Evolutionary conservation across 2,797 vertebrate genomes (phyloP).

Genomic region (Erpetoichthys calabaricus): DNA sequence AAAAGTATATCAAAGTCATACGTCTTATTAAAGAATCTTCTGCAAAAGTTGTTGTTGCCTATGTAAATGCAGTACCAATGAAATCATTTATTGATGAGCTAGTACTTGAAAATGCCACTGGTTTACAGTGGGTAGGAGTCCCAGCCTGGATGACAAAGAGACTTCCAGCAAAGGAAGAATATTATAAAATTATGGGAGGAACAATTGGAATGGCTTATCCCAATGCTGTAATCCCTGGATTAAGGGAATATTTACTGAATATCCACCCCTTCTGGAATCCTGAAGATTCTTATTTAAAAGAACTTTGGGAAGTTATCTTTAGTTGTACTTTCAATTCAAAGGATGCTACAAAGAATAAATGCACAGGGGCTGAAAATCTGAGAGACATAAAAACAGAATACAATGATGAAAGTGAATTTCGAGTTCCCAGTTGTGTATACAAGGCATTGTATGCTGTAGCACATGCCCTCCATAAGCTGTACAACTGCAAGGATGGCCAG

Average conservation of each 20-base stretch:
- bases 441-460: slow-evolving; percentile 6
- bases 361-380: background rate
- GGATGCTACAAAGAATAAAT: background rate
- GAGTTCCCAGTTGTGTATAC: background rate
- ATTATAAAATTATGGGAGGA: background rate
- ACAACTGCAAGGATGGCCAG: background rate
- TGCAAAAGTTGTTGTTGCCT: slow-evolving; percentile 3
- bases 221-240: background rate
- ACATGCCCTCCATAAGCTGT: background rate
- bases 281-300: background rate
- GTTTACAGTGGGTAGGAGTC: slow-evolving; percentile 1
- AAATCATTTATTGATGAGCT: background rate
- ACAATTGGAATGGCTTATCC: background rate
- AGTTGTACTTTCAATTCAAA: background rate
- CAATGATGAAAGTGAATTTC: background rate
- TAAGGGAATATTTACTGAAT: slow-evolving; percentile 1
- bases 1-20: background rate
- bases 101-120: slow-evolving; percentile 1
- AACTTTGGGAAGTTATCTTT: slow-evolving; percentile 1
- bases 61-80: background rate
- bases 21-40: background rate
- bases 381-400: background rate
- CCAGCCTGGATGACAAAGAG: background rate
- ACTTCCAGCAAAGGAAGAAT: background rate
- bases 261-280: background rate